Evolutionary conservation across 2,797 vertebrate genomes (phyloP).

Genomic region (Poeciliopsis paucimaculata): DNA sequence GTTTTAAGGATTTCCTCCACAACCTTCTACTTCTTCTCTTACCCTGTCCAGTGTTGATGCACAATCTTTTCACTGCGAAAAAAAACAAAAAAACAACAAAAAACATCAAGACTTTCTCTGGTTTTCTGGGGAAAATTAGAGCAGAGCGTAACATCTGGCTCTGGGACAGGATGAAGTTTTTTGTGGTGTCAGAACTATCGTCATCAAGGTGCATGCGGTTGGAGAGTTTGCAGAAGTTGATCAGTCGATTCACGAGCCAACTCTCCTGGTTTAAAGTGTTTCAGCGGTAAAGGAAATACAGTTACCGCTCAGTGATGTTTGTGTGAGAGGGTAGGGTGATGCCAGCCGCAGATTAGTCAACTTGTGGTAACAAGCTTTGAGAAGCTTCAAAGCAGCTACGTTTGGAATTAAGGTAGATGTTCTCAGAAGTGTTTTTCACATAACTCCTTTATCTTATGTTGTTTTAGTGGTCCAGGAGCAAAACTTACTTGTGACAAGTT

Average conservation of each 20-base stretch:
- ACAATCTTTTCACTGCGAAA: slow-evolving; percentile 8
- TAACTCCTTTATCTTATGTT: slow-evolving; percentile 8
- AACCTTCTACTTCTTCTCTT: slow-evolving; percentile 33
- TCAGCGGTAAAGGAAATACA: slow-evolving; percentile 63
- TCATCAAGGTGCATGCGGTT: slow-evolving; percentile 28
- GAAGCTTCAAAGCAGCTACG: slow-evolving; percentile 10
- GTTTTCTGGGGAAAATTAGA: slow-evolving; percentile 17
- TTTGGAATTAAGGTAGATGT: slow-evolving; percentile 23
- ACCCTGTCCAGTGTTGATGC: slow-evolving; percentile 38
- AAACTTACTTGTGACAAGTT: slow-evolving; percentile 25
- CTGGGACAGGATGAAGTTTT: slow-evolving; percentile 16
- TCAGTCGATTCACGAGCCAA: slow-evolving; percentile 53
- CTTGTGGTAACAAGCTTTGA: slow-evolving; percentile 33
- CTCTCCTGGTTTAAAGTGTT: slow-evolving; percentile 32
- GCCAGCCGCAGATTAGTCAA: slow-evolving; percentile 25
- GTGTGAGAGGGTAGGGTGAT: neutral
- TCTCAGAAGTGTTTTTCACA: slow-evolving; percentile 44
- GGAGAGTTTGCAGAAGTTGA: slow-evolving; percentile 50
- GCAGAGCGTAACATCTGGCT: slow-evolving; percentile 7
- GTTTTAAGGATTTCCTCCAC: slow-evolving; percentile 6
- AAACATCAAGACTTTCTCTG: slow-evolving; percentile 35
- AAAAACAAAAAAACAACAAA: neutral
- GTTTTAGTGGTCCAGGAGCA: neutral
- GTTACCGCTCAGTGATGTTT: slow-evolving; percentile 23
- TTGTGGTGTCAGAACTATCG: slow-evolving; percentile 12